Conservation (phyloP, 1,140 invertebrate species). For the Drosophila miranda region DNA sequence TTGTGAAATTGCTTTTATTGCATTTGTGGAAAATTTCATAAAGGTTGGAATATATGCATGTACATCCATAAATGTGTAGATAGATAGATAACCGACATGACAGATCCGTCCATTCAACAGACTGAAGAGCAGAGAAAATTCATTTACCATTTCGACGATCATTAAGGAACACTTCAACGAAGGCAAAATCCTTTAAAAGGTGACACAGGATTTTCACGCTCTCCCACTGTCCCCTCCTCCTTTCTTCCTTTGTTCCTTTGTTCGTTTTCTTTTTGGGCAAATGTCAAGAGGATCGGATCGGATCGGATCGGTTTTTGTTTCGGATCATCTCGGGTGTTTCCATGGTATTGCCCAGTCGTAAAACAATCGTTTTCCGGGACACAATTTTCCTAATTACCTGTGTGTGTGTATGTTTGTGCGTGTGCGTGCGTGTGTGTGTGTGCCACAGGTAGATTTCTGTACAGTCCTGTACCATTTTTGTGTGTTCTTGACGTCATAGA, state of each 20-base stretch:
- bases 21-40: slow-evolving; percentile 24
- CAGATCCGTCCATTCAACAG: slow-evolving; percentile 27
- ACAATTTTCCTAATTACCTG: slow-evolving; percentile 56
- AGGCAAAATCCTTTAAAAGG: slow-evolving; percentile 35
- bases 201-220: slow-evolving; percentile 47
- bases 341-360: slow-evolving; percentile 36
- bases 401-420: not conserved
- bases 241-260: slow-evolving; percentile 1
- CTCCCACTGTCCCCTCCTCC: not conserved
- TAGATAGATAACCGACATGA: too few relatives aligned
- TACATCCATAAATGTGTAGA: too few relatives aligned
- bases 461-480: not conserved
- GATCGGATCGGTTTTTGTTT: not conserved
- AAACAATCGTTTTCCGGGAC: slow-evolving; percentile 19
- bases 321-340: slow-evolving; percentile 26
- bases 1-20: slow-evolving; percentile 29
- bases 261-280: slow-evolving; percentile 21
- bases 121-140: slow-evolving; percentile 9
- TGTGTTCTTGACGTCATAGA: slow-evolving; percentile 49
- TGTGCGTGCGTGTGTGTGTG: not conserved
- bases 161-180: slow-evolving; percentile 36
- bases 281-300: slow-evolving; percentile 40
- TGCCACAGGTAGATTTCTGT: slow-evolving; percentile 42
- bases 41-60: slow-evolving; percentile 11
- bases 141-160: slow-evolving; percentile 43